phyloP scores from a whole-genome alignment of 64 coral and sea anemone genomes.

The Hydrozoanthus tunicans region DNA sequence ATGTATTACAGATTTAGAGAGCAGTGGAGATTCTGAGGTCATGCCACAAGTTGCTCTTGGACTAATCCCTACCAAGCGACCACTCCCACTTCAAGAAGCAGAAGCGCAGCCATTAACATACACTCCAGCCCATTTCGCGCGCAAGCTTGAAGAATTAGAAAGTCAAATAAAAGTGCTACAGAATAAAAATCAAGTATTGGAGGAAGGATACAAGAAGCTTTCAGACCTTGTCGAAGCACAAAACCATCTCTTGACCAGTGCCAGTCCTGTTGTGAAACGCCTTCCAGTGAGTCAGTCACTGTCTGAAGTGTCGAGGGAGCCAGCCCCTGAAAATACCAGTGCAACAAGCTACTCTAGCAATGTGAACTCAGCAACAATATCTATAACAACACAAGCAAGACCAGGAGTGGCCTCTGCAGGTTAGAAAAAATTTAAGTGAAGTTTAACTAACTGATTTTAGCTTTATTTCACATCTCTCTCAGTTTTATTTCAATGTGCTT shows the following conservation, averaged over 20 bases:
- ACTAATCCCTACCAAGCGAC: slow-evolving; percentile 61
- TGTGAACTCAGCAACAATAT: not conserved
- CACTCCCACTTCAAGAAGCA: not conserved
- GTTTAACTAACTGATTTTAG: not conserved
- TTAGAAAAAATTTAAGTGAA: not conserved
- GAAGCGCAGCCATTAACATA: slow-evolving; percentile 17
- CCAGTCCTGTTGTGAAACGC: slow-evolving; percentile 64
- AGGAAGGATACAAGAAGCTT: slow-evolving; percentile 89
- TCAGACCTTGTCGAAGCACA: slow-evolving; percentile 94
- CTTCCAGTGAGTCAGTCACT: slow-evolving; percentile 26
- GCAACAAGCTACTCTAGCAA: not conserved
- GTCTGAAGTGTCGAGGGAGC: not conserved
- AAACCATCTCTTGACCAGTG: slow-evolving; percentile 89
- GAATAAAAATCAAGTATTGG: slow-evolving; percentile 76
- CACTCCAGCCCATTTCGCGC: slow-evolving; percentile 68
- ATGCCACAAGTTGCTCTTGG: slow-evolving; percentile 81
- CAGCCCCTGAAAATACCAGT: not conserved
- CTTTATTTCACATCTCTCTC: not conserved
- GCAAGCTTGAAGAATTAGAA: slow-evolving; percentile 82
- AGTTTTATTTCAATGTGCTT: not conserved
- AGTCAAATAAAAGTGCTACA: slow-evolving; percentile 78
- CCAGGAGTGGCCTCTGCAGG: slow-evolving; percentile 6
- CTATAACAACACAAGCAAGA: not conserved
- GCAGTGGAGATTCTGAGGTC: slow-evolving; percentile 41
- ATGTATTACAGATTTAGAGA: slow-evolving; percentile 19